These are phyloP conservation scores for Phengaris arion DNA, from an alignment of 2,888 invertebrate species.

Conservation along the genomic window DNA sequence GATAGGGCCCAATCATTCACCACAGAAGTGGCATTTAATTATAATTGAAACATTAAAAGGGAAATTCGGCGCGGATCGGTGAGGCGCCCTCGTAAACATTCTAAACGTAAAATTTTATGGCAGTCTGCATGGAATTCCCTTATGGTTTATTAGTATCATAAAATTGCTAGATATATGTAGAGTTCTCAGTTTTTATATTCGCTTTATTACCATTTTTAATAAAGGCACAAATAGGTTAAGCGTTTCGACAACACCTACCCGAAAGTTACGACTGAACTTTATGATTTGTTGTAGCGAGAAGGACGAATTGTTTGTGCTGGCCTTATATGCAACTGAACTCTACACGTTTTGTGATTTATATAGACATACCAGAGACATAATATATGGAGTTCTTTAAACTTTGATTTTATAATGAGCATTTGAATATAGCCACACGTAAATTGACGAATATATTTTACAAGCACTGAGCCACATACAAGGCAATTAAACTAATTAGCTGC, in stretches of 20 bases:
- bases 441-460: not conserved
- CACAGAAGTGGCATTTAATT: constrained; percentile 25
- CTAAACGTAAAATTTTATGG: constrained; percentile 51
- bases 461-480: not conserved
- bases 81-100: constrained; percentile 48
- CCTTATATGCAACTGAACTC: not conserved
- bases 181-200: constrained; percentile 31
- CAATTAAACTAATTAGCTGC: constrained; percentile 14
- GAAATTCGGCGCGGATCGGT: constrained; percentile 41
- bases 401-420: not conserved
- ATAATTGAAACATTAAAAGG: constrained; percentile 43
- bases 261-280: constrained; percentile 1
- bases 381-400: too few relatives aligned
- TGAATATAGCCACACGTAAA: not conserved
- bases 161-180: constrained; percentile 44
- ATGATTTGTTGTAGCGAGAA: not conserved
- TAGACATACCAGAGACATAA: not conserved
- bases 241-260: constrained; percentile 19
- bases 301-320: not conserved
- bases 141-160: constrained; percentile 53
- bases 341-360: not conserved
- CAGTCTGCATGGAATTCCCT: constrained; percentile 49
- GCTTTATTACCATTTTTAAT: constrained; percentile 28
- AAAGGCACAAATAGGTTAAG: constrained; percentile 23
- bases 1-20: not conserved